Percentiles rank a stretch among this genome's conserved stretches.
Conservation (phyloP, 2,888 invertebrate genomes). For the Lamellibrachia columna region DNA sequence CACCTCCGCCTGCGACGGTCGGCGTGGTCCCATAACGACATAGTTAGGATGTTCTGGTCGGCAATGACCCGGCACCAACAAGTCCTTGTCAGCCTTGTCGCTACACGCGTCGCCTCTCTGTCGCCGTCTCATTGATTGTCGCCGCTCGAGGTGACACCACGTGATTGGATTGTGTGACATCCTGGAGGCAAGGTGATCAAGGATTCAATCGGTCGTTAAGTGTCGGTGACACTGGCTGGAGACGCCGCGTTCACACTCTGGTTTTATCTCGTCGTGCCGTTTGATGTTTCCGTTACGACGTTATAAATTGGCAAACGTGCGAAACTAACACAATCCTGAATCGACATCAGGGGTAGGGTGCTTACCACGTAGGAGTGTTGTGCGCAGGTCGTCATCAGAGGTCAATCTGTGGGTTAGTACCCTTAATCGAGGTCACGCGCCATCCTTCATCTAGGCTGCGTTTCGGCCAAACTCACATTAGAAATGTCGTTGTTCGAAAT, state of each 20-base stretch:
- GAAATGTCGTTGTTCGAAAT: no score
- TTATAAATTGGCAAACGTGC: not conserved
- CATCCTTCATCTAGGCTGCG: no score
- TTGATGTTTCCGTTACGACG: constrained; percentile 4
- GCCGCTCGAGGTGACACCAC: not conserved
- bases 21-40: not conserved
- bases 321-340: not conserved
- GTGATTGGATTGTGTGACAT: not conserved
- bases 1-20: not conserved
- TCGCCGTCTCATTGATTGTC: not conserved
- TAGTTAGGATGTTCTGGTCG: not conserved
- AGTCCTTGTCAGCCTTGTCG: not conserved
- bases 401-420: not conserved
- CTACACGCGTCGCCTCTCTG: not conserved
- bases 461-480: no score
- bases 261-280: not conserved
- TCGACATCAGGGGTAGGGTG: not conserved
- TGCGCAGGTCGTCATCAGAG: not conserved
- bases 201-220: not conserved
- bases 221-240: not conserved
- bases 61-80: not conserved
- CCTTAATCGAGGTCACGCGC: not conserved
- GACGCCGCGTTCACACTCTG: not conserved
- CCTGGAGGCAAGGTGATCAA: not conserved
- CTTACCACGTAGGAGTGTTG: not conserved